Percentiles rank a stretch among this genome's conserved stretches.
These are phyloP conservation scores for Sebastolobus alascanus DNA, from an alignment of 2,797 vertebrate genomes.

Conservation along the genomic window DNA sequence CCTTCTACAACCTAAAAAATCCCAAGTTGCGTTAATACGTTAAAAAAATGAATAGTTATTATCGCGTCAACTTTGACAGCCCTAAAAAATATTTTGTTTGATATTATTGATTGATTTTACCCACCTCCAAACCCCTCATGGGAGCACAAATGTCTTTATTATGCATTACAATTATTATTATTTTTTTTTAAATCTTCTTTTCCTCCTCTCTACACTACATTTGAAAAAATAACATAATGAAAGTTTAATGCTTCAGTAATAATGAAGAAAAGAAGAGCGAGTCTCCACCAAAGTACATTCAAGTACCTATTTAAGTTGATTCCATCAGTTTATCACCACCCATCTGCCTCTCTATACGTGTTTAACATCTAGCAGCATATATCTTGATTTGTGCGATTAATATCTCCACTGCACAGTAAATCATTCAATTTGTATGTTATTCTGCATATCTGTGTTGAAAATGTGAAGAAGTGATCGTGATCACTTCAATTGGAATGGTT, in stretches of 20 bases:
- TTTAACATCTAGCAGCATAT: neutral
- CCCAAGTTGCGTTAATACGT: accelerated
- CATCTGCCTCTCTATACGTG: neutral
- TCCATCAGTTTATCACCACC: neutral
- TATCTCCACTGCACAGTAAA: neutral
- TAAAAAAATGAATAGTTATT: too few species aligned
- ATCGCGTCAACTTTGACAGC: too few species aligned
- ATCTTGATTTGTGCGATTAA: neutral
- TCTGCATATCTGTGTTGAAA: neutral
- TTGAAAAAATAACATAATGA: neutral
- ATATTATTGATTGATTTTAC: neutral
- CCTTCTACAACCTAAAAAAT: too few species aligned
- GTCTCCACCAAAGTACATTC: neutral
- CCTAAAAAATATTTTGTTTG: too few species aligned
- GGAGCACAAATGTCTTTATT: neutral
- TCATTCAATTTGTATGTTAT: neutral
- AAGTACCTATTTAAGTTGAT: neutral
- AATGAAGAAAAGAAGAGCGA: neutral
- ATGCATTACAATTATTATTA: neutral
- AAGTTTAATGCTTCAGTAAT: neutral
- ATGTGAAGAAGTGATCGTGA: neutral
- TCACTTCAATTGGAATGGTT: neutral
- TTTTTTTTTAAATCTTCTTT: neutral
- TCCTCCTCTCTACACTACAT: neutral
- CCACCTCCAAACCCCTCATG: neutral